phyloP scores from a whole-genome alignment of 2,113 vertebrate genomes.

The Anolis sagrei region DNA sequence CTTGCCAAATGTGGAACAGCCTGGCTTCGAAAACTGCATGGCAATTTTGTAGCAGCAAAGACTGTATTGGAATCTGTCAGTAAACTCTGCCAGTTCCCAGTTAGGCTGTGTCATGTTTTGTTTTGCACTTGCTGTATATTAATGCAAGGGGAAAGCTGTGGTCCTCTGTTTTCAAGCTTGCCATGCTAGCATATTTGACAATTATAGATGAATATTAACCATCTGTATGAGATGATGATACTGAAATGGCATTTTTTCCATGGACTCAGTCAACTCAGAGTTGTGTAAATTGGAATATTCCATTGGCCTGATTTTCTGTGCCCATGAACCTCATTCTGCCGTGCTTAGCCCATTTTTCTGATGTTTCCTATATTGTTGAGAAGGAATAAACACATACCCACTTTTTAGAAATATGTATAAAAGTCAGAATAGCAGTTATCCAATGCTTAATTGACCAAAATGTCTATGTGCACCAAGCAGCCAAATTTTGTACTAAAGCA shows the following conservation, averaged over 20 bases:
- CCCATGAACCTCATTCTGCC: background rate
- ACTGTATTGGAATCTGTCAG: conserved; percentile 29
- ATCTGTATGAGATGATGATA: conserved; percentile 52
- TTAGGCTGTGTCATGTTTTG: conserved; percentile 32
- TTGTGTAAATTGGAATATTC: fast-evolving
- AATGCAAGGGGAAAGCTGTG: conserved; percentile 43
- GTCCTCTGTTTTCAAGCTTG: conserved; percentile 51
- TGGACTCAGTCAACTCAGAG: background rate
- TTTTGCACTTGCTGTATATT: conserved; percentile 21
- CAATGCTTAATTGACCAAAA: conserved; percentile 13
- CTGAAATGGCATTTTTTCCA: background rate
- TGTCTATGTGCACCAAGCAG: background rate
- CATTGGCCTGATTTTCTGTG: background rate
- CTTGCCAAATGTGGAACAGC: background rate
- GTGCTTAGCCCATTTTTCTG: background rate
- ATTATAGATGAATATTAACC: conserved; percentile 51
- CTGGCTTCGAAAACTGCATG: background rate
- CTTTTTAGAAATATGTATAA: background rate
- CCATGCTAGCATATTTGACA: conserved; percentile 36
- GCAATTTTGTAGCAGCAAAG: conserved; percentile 9
- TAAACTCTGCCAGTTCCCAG: conserved; percentile 36
- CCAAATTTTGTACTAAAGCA: background rate
- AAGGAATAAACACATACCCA: conserved; percentile 1
- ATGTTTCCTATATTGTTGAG: background rate
- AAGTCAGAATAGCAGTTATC: background rate